Conservation (phyloP, 2,888 invertebrate genomes). For the Miltochrista miniata region DNA sequence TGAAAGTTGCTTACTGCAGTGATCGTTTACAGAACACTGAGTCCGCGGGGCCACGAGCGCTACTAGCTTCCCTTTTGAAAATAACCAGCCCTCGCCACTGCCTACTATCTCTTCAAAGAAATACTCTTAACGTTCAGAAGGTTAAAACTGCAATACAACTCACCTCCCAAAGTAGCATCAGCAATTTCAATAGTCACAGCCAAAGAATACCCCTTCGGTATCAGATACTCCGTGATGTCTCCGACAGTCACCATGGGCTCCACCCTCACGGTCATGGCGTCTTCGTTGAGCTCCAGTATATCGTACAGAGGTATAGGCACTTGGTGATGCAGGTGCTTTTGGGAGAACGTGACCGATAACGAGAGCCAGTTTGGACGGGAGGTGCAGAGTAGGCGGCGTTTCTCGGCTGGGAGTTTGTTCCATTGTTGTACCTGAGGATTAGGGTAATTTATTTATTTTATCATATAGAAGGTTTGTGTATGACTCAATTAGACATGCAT, state of each 20-base stretch:
- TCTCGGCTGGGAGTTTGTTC: conserved; percentile 70
- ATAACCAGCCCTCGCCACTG: too few species aligned
- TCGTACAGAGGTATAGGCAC: conserved; percentile 86
- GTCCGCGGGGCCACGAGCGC: too few species aligned
- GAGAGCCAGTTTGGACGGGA: conserved; percentile 88
- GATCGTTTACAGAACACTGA: too few species aligned
- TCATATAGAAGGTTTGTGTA: too few species aligned
- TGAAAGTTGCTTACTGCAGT: too few species aligned
- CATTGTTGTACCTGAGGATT: conserved; percentile 73
- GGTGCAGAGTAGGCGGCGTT: conserved; percentile 85
- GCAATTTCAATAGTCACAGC: conserved; percentile 87
- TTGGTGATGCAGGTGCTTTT: conserved; percentile 85
- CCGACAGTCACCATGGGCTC: conserved; percentile 88
- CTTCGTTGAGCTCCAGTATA: conserved; percentile 83
- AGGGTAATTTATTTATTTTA: background rate
- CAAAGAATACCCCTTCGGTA: conserved; percentile 86
- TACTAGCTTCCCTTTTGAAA: too few species aligned
- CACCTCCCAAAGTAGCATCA: conserved; percentile 87
- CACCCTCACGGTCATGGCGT: conserved; percentile 83
- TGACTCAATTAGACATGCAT: too few species aligned
- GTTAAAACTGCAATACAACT: too few species aligned
- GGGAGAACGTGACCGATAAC: conserved; percentile 86
- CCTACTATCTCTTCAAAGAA: too few species aligned
- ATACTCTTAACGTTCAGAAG: too few species aligned
- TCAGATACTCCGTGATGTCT: conserved; percentile 85